Evolutionary conservation across 2,113 vertebrate species (phyloP).

Genomic region (Pterocles orientalis): DNA sequence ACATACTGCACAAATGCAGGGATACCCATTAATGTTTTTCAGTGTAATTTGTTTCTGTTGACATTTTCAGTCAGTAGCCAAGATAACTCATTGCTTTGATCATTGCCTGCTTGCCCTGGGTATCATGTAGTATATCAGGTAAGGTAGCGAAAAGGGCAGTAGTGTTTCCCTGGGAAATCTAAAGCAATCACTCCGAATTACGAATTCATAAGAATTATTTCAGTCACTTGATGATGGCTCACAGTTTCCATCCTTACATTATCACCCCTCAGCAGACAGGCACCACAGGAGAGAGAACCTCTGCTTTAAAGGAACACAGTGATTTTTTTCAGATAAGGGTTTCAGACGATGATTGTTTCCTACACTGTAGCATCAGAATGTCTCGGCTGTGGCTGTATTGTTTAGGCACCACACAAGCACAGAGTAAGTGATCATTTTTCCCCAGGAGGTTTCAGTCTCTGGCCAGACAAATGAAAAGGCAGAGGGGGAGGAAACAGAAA

Average conservation of each 20-base stretch:
- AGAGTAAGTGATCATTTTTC: background rate
- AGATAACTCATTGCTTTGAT: background rate
- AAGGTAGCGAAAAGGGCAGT: background rate
- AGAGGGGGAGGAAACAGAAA: background rate
- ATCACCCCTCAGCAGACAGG: background rate
- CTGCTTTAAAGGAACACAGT: background rate
- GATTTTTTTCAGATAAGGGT: background rate
- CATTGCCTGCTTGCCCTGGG: background rate
- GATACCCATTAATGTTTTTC: background rate
- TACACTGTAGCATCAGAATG: background rate
- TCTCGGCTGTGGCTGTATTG: background rate
- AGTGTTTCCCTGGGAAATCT: slow-evolving; percentile 12
- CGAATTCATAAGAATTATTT: slow-evolving; percentile 9
- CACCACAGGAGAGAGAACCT: background rate
- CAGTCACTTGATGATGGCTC: slow-evolving; percentile 9
- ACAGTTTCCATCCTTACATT: background rate
- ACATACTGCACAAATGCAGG: background rate
- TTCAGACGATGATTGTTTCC: background rate
- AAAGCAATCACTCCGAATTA: slow-evolving; percentile 25
- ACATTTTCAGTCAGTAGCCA: slow-evolving; percentile 18
- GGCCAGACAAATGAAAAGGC: background rate
- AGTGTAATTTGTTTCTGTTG: slow-evolving; percentile 22
- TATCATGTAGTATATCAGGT: background rate
- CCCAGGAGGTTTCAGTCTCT: background rate
- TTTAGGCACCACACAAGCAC: background rate